Base-by-base conservation (phyloP, 2,888 invertebrate species). In the Lathronympha strigana region DNA sequence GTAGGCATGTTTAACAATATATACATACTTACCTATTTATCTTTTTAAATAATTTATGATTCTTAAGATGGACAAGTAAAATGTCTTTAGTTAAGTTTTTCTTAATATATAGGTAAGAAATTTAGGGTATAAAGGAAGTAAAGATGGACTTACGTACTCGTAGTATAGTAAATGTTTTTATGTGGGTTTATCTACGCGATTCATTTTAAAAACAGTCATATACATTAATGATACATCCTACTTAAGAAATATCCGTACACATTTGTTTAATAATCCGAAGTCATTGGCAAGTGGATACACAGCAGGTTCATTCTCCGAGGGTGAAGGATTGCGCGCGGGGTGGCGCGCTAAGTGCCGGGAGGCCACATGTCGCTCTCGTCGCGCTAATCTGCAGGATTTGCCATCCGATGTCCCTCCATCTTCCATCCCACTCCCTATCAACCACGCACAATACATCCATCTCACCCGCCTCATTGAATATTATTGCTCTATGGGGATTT, bases 401-500 rank as follows among this genome's bases (percentile, higher is more conserved):
- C 90, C 83, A 87, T 88, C 80, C 88, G 76, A 80, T 90, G 89
- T 88, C 90, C 90, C 89, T 84, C 74, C 70, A 76, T 74, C 72
- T 64, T 68, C 76, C 74, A 38, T 90, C 90, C 77, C 84, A 69
- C 79, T 89, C 80, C 68, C 74, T 73, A 72, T 70, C 73, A 68
- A 68, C 57, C 70, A 61, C 66, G 69, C 55, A 73, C 74, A 76
- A 81, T 87, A 83, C 80, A 80, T 80, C 83, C 79, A 79, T 91
- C 88, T 87, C 91, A 79, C 79, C 75, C 80, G 81, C 76, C 87
- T 88, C 90, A 90, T 90, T 90, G 90, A 90, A 91, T 90, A 90
- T 91, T 91, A 92, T 92, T 91, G 91, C 90, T 89, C 91, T 90
- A 88, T 90, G 82, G 92, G 92, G 92, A 92, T 92, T 91, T 90